These are phyloP conservation scores for Cydia amplana DNA, from an alignment of 1,140 invertebrate genomes.

Conservation along the genomic window DNA sequence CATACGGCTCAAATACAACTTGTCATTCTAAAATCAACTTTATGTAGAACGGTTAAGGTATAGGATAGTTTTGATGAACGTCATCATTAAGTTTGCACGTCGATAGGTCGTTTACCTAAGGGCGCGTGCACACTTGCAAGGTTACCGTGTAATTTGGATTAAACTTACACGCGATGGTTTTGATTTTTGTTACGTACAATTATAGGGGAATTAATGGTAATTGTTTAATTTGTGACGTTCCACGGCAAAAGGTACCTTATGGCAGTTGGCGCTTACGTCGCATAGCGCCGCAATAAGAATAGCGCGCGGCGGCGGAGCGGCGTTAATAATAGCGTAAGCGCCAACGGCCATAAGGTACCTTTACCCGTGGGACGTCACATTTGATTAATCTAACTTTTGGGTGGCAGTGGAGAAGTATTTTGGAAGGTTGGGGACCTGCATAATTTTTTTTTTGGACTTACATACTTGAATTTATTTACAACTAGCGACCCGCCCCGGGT, in stretches of 20 bases:
- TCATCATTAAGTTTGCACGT: conserved; percentile 23
- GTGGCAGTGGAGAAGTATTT: neutral
- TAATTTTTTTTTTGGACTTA: neutral
- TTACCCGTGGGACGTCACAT: too few species aligned
- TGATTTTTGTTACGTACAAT: conserved; percentile 14
- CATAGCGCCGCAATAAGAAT: too few species aligned
- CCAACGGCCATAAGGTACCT: too few species aligned
- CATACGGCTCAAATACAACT: neutral
- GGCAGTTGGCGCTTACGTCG: too few species aligned
- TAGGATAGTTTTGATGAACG: neutral
- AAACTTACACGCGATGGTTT: conserved; percentile 9
- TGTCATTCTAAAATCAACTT: neutral
- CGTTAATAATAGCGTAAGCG: too few species aligned
- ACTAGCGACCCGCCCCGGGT: too few species aligned
- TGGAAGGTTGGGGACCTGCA: neutral
- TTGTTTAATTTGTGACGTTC: conserved; percentile 26
- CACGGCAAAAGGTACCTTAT: too few species aligned
- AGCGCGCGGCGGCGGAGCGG: too few species aligned
- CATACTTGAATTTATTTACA: too few species aligned
- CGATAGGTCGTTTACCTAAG: conserved; percentile 43
- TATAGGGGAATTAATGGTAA: conserved; percentile 19
- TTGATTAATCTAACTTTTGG: conserved; percentile 22
- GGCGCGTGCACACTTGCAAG: conserved; percentile 43
- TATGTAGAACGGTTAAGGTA: neutral
- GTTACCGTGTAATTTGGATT: conserved; percentile 39